Evolutionary conservation across 2,888 invertebrate genomes (phyloP).

Genomic region (Morinoia aosen): DNA sequence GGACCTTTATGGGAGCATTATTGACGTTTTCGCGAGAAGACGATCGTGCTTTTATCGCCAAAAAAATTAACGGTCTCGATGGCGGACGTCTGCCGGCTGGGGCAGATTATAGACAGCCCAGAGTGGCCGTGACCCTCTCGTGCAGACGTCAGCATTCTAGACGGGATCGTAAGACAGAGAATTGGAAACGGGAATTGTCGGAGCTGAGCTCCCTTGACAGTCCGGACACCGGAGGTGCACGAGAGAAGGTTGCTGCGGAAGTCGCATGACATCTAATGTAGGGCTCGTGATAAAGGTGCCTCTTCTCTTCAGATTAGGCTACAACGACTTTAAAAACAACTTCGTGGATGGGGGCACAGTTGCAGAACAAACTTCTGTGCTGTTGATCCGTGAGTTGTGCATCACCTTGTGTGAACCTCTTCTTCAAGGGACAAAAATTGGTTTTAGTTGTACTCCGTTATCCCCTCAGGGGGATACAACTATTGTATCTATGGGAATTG

Average conservation of each 20-base stretch:
- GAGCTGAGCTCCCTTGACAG: background rate
- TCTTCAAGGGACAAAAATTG: too few species aligned
- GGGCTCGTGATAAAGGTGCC: background rate
- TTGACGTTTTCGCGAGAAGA: background rate
- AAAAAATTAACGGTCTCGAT: conserved; percentile 13
- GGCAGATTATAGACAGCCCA: conserved; percentile 13
- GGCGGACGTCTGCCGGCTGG: background rate
- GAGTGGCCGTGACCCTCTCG: background rate
- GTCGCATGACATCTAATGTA: background rate
- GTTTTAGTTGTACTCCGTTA: too few species aligned
- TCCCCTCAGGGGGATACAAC: too few species aligned
- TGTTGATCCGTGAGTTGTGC: background rate
- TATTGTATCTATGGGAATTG: too few species aligned
- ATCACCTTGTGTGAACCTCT: too few species aligned
- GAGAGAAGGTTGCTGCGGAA: background rate
- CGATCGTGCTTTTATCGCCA: background rate
- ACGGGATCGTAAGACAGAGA: background rate
- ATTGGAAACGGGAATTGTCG: background rate
- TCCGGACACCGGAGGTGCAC: background rate
- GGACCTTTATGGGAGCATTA: background rate
- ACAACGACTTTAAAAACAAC: background rate
- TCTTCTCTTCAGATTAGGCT: background rate
- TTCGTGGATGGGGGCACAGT: too few species aligned
- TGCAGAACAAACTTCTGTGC: background rate
- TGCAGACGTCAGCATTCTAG: conserved; percentile 21